Percentiles rank a stretch among this genome's conserved stretches.
These are phyloP conservation scores for Chloromyia formosa DNA, from an alignment of 2,888 invertebrate species.

Conservation along the genomic window DNA sequence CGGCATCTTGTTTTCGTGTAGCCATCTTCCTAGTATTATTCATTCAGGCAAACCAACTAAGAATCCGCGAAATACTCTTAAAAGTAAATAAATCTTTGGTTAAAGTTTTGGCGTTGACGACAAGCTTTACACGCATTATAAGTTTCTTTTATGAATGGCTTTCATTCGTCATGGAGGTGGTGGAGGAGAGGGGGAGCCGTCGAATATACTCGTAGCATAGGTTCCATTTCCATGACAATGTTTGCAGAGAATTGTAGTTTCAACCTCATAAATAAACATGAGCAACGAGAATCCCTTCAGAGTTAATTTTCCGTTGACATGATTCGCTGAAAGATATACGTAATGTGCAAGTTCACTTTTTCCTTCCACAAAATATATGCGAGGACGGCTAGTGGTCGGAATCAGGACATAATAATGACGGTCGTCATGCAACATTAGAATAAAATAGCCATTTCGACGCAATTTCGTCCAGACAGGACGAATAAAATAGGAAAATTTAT, in stretches of 20 bases:
- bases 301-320: slow-evolving; percentile 28
- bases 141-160: slow-evolving; percentile 26
- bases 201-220: not conserved
- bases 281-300: not conserved
- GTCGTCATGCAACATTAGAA: slow-evolving; percentile 1
- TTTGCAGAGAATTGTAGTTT: not conserved
- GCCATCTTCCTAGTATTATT: too few relatives aligned
- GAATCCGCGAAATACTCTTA: too few relatives aligned
- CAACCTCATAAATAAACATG: slow-evolving; percentile 22
- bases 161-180: slow-evolving; percentile 4
- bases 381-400: not conserved
- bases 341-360: not conserved
- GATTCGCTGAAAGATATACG: not conserved
- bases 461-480: not conserved
- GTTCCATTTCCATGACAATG: not conserved
- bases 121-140: slow-evolving; percentile 32
- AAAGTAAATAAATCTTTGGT: too few relatives aligned
- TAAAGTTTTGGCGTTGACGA: too few relatives aligned
- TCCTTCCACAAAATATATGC: not conserved
- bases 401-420: not conserved
- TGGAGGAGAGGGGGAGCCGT: not conserved
- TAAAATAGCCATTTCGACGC: not conserved
- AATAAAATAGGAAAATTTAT: too few relatives aligned
- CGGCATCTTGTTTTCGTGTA: too few relatives aligned
- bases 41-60: too few relatives aligned